phyloP scores from a whole-genome alignment of 2,113 vertebrate genomes.

The Peromyscus maniculatus region DNA sequence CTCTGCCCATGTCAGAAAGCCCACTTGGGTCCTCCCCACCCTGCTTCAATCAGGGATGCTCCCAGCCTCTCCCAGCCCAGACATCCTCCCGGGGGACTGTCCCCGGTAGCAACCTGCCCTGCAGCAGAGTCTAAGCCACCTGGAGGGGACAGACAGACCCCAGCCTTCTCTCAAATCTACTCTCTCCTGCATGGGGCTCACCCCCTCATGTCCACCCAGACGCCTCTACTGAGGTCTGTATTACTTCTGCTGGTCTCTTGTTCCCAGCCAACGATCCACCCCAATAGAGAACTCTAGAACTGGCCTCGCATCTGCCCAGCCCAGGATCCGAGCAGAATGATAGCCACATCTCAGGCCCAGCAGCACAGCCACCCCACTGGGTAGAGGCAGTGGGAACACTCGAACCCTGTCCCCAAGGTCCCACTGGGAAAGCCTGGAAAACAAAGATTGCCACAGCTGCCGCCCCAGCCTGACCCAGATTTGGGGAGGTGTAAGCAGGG shows the following conservation, averaged over 20 bases:
- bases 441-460: not conserved
- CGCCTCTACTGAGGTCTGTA: not conserved
- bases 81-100: not conserved
- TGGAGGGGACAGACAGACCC: not conserved
- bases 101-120: not conserved
- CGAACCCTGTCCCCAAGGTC: accelerated
- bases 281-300: not conserved
- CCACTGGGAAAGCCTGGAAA: not conserved
- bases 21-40: not conserved
- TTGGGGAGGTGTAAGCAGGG: not conserved
- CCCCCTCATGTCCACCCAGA: not conserved
- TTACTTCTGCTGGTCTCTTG: not conserved
- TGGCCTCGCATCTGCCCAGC: not conserved
- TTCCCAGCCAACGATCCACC: not conserved
- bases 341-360: not conserved
- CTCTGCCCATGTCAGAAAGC: not conserved
- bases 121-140: not conserved
- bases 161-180: not conserved
- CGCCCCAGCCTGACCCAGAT: not conserved
- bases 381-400: no score
- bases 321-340: not conserved
- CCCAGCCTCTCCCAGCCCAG: no score
- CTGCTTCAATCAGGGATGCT: not conserved
- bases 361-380: not conserved
- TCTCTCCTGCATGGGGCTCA: not conserved